phyloP scores from a whole-genome alignment of 2,113 vertebrate genomes.

The Elephantulus edwardii region DNA sequence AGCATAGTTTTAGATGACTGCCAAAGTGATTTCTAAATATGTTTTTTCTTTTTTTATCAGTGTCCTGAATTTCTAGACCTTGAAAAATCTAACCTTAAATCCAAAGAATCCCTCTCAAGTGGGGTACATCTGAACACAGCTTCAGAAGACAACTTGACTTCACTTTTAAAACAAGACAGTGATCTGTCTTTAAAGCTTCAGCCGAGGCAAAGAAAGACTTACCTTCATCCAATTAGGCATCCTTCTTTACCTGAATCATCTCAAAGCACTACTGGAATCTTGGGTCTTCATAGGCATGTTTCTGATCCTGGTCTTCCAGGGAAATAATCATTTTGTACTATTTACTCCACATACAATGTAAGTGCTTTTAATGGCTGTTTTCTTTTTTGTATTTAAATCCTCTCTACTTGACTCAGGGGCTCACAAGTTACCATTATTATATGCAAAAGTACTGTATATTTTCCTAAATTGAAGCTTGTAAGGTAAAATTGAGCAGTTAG shows the following conservation, averaged over 20 bases:
- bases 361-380: slow-evolving; percentile 91
- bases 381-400: slow-evolving; percentile 87
- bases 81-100: slow-evolving; percentile 90
- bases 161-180: slow-evolving; percentile 85
- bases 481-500: slow-evolving; percentile 85
- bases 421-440: slow-evolving; percentile 93
- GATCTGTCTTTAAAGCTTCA: slow-evolving; percentile 80
- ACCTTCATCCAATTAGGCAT: slow-evolving; percentile 87
- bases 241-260: slow-evolving; percentile 89
- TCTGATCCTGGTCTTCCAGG: slow-evolving; percentile 93
- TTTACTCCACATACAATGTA: slow-evolving; percentile 85
- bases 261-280: slow-evolving; percentile 84
- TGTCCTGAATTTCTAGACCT: slow-evolving; percentile 87
- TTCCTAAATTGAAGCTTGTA: slow-evolving; percentile 95
- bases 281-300: slow-evolving; percentile 91
- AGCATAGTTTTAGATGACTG: slow-evolving; percentile 1
- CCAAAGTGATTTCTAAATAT: slow-evolving; percentile 17
- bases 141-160: slow-evolving; percentile 90
- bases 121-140: slow-evolving; percentile 85
- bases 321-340: slow-evolving; percentile 90
- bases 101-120: slow-evolving; percentile 92
- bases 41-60: slow-evolving; percentile 82
- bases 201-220: slow-evolving; percentile 86
- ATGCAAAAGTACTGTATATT: slow-evolving; percentile 95
- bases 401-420: slow-evolving; percentile 98